Evolutionary conservation across 2,113 vertebrate genomes (phyloP).

Genomic region (Sapajus apella): DNA sequence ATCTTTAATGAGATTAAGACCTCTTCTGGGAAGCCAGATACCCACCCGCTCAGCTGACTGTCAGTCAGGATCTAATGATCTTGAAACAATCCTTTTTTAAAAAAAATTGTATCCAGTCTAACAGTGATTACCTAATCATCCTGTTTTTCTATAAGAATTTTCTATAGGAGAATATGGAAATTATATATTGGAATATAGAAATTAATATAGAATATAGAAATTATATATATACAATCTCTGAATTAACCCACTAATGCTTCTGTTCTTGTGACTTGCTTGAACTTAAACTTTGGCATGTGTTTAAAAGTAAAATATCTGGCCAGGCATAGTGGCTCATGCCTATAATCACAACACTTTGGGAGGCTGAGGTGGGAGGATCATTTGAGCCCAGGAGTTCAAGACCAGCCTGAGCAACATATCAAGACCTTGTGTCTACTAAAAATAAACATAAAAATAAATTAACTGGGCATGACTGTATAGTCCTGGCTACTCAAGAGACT

Average conservation of each 20-base stretch:
- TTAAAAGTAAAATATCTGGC: conserved; percentile 33
- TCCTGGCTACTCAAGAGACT: too few relatives aligned
- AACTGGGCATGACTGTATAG: too few relatives aligned
- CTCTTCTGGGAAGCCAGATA: conserved; percentile 77
- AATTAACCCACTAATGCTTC: background rate
- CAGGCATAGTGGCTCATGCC: too few relatives aligned
- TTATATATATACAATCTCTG: background rate
- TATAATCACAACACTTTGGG: too few relatives aligned
- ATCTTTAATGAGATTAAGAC: conserved; percentile 78
- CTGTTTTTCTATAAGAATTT: conserved; percentile 34
- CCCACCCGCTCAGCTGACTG: conserved; percentile 73
- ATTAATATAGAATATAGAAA: too few relatives aligned
- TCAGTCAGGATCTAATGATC: conserved; percentile 66
- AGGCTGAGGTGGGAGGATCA: too few relatives aligned
- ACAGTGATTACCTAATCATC: conserved; percentile 60
- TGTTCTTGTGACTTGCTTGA: conserved; percentile 36
- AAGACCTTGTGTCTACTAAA: too few relatives aligned
- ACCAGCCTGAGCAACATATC: too few relatives aligned
- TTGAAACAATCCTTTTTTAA: conserved; percentile 41
- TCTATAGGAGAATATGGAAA: background rate
- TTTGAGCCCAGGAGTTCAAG: too few relatives aligned
- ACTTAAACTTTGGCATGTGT: conserved; percentile 13
- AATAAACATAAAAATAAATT: too few relatives aligned
- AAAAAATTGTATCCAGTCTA: background rate
- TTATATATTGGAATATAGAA: too few relatives aligned